phyloP scores from a whole-genome alignment of 2,113 vertebrate species.

The Saccopteryx leptura region DNA sequence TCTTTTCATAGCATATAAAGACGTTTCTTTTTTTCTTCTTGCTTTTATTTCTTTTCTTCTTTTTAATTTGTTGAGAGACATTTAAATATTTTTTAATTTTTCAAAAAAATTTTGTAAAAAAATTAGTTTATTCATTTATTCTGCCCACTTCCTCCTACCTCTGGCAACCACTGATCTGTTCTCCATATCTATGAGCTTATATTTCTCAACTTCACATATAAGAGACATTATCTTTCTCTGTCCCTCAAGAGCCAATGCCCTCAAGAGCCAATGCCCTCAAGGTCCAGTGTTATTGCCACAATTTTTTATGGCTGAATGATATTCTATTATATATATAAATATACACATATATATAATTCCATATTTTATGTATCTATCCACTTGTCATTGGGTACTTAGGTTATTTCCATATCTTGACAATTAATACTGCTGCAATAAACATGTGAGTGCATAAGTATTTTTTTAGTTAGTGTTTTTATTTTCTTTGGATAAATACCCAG shows the following conservation, averaged over 20 bases:
- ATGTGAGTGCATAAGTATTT: neutral
- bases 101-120: neutral
- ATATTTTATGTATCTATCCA: neutral
- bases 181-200: neutral
- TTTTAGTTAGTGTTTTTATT: neutral
- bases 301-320: neutral
- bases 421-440: neutral
- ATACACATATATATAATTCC: neutral
- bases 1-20: conserved; percentile 20
- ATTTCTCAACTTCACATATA: neutral
- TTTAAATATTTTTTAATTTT: neutral
- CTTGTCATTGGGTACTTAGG: neutral
- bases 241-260: neutral
- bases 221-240: neutral
- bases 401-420: neutral
- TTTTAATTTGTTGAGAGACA: neutral
- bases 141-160: neutral
- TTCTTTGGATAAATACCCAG: neutral
- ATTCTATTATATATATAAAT: neutral
- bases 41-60: neutral
- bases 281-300: neutral
- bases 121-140: neutral
- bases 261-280: neutral
- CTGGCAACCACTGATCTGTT: neutral
- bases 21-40: conserved; percentile 16